Base-by-base conservation (phyloP, 2,888 invertebrate species). In the Drosophila longiperda region DNA sequence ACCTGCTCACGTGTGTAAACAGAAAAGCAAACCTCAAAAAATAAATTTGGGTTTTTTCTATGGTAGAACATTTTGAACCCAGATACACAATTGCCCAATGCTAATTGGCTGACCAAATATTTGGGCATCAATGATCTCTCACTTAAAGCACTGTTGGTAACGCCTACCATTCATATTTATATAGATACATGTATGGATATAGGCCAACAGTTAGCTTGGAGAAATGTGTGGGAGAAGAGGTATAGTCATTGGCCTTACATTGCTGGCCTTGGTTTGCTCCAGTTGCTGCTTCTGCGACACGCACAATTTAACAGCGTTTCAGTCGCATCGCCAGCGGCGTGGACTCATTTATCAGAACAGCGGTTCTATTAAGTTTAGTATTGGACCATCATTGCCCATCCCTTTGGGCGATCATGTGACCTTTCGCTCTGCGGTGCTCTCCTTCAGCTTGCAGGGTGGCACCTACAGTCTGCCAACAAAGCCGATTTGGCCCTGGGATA, bases 401-500 rank as follows among this genome's bases (percentile, higher is more conserved):
- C 73, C 82, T 1, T 63, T 93, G 42, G 91, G 73, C 33, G 92
- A 92, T 73, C 89, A 78, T 32, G 75, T 92, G 3, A 71, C 82
- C 26, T 92, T 88, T 80, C 90, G 93, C 50, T 90, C 91, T 3
- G n/a, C 91, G 1, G 90, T 91, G n/a, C 87, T 87, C 36, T 87
- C 89, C 12, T 90, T 75, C 33, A 89, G 66, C 23, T 50, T 92
- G n/a, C 92, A 92, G 71, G 90, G 91, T 1, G 90, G 92, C 3
- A 83, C 82, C 49, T 92, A 91, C 57, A 72, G 53, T 6, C 66
- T 92, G 53, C 92, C 93, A 11, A 78, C 84, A 0, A 75, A 68
- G 8, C 92, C 92, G 1, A 68, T 89, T 1, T 90, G 90, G 79
- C 90, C 91, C 0, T 92, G 92, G 91, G 90, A 92, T 38, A 92